Percentiles rank a stretch among this genome's conserved stretches.
These are phyloP conservation scores for Vireo altiloquus DNA, from an alignment of 2,113 vertebrate genomes.

Conservation along the genomic window DNA sequence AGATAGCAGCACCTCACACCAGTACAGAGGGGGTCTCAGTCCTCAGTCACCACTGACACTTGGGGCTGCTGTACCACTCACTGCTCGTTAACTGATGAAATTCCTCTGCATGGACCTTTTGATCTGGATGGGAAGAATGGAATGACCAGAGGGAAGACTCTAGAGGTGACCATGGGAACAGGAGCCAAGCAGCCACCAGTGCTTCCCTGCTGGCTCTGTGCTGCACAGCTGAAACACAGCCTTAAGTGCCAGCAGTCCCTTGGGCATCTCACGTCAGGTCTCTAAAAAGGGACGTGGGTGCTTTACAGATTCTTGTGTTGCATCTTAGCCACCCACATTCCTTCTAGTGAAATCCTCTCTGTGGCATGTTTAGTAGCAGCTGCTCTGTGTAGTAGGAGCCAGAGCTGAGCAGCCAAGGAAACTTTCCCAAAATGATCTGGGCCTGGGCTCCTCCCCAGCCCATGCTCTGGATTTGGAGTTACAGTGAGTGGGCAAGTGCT, in stretches of 20 bases:
- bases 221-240: neutral
- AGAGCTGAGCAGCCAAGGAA: neutral
- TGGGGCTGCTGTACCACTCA: fast-evolving
- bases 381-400: neutral
- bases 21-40: neutral
- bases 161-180: neutral
- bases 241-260: neutral
- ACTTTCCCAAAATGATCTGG: neutral
- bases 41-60: too few species aligned
- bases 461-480: neutral
- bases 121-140: neutral
- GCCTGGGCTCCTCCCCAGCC: neutral
- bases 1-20: neutral
- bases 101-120: neutral
- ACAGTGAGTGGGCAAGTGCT: fast-evolving
- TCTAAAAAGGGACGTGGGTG: fast-evolving
- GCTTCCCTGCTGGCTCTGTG: neutral
- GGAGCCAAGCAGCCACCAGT: neutral
- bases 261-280: neutral
- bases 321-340: neutral
- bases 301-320: neutral
- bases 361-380: neutral
- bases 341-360: neutral
- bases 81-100: fast-evolving
- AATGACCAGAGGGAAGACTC: neutral